Percentiles rank a stretch among this genome's conserved stretches.
Conservation (phyloP, 2,888 invertebrate species). For the Philonicus albiceps region DNA sequence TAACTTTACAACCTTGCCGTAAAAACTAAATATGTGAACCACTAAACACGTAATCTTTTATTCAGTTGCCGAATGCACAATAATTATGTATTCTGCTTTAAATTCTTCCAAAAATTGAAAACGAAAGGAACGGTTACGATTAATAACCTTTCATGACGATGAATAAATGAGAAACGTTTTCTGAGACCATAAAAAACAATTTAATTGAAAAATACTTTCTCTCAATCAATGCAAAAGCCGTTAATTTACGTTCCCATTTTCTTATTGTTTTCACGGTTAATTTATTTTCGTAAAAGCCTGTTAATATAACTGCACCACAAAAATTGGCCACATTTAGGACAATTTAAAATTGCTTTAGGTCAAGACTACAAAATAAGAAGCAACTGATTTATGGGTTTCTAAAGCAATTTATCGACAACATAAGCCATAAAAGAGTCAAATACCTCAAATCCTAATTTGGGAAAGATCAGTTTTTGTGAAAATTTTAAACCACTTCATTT, state of each 20-base stretch:
- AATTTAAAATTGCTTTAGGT: background rate
- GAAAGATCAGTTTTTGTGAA: background rate
- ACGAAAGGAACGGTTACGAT: background rate
- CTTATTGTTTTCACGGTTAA: background rate
- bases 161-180: background rate
- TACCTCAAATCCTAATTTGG: background rate
- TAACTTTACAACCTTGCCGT: too few relatives aligned
- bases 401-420: background rate
- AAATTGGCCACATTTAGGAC: background rate
- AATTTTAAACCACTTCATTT: background rate
- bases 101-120: background rate
- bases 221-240: background rate
- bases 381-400: background rate
- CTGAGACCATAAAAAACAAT: background rate
- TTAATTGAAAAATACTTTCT: background rate
- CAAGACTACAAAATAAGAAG: background rate
- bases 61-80: background rate
- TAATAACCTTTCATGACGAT: background rate
- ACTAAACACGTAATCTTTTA: background rate
- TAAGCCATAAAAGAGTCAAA: background rate
- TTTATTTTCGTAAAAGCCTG: background rate
- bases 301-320: background rate
- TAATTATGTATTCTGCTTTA: background rate
- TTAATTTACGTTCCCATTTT: background rate
- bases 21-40: too few relatives aligned